phyloP scores from a whole-genome alignment of 2,888 invertebrate species.

The Scrobipalpa costella region DNA sequence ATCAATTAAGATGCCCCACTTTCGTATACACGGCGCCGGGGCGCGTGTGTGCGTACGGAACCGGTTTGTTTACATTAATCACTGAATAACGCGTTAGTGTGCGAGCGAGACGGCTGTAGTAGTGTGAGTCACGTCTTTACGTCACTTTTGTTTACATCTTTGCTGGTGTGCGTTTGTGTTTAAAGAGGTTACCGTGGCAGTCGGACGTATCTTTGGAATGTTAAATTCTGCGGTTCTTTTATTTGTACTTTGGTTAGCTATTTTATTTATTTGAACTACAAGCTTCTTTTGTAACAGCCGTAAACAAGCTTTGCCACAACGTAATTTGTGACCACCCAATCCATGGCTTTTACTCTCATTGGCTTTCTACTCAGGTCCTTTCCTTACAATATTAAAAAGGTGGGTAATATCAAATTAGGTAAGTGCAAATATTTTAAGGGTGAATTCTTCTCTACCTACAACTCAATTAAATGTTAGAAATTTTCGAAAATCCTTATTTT shows the following conservation, averaged over 20 bases:
- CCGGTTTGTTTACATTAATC: slow-evolving; percentile 79
- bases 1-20: slow-evolving; percentile 70
- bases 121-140: slow-evolving; percentile 70
- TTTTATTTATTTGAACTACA: not conserved
- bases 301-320: too few species aligned
- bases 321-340: too few species aligned
- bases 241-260: not conserved
- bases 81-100: slow-evolving; percentile 49
- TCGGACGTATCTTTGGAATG: slow-evolving; percentile 18
- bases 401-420: too few species aligned
- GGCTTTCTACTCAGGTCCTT: too few species aligned
- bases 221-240: not conserved
- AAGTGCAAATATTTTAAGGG: too few species aligned
- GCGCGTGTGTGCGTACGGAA: slow-evolving; percentile 50
- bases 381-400: too few species aligned
- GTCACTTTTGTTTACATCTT: slow-evolving; percentile 76
- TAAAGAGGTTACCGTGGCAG: slow-evolving; percentile 36
- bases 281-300: not conserved
- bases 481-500: too few species aligned
- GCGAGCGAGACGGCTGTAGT: slow-evolving; percentile 38
- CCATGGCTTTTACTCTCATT: too few species aligned
- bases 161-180: slow-evolving; percentile 44
- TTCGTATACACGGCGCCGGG: slow-evolving; percentile 45
- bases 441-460: too few species aligned
- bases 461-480: too few species aligned